Percentiles rank a stretch among this genome's conserved stretches.
Conservation (phyloP, 2,113 vertebrate species). For the Manacus vitellinus region DNA sequence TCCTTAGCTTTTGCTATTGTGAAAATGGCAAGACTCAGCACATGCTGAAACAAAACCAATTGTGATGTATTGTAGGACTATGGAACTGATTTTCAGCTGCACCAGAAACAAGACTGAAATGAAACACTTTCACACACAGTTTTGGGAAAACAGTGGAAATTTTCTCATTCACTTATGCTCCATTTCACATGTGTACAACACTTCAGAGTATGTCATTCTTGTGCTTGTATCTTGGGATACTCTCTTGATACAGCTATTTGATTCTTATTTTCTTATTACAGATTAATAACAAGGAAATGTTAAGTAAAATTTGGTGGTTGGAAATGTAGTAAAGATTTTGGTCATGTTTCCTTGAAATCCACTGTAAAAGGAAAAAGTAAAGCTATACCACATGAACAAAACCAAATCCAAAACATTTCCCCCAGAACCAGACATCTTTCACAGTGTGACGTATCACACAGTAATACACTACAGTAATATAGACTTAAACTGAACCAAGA, state of each 20-base stretch:
- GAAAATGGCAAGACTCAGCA: background rate
- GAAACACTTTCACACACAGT: background rate
- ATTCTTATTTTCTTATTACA: background rate
- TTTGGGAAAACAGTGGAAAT: background rate
- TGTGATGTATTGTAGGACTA: background rate
- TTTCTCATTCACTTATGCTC: background rate
- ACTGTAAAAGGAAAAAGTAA: background rate
- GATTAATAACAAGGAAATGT: background rate
- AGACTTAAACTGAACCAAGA: background rate
- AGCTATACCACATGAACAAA: background rate
- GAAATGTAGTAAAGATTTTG: background rate
- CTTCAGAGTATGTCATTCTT: background rate
- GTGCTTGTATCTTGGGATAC: background rate
- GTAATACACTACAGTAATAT: background rate
- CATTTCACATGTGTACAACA: background rate
- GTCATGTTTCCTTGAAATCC: background rate
- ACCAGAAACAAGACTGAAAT: background rate
- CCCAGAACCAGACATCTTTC: background rate
- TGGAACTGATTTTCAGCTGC: background rate
- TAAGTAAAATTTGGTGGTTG: background rate
- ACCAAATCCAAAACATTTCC: background rate
- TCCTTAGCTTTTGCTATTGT: background rate
- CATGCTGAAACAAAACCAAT: background rate
- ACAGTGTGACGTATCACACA: fast-evolving
- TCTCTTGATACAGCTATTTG: background rate